Evolutionary conservation across 2,113 vertebrate genomes (phyloP), one percentile per base, ranked within the genome.

Genomic region (Callipepla squamata): DNA sequence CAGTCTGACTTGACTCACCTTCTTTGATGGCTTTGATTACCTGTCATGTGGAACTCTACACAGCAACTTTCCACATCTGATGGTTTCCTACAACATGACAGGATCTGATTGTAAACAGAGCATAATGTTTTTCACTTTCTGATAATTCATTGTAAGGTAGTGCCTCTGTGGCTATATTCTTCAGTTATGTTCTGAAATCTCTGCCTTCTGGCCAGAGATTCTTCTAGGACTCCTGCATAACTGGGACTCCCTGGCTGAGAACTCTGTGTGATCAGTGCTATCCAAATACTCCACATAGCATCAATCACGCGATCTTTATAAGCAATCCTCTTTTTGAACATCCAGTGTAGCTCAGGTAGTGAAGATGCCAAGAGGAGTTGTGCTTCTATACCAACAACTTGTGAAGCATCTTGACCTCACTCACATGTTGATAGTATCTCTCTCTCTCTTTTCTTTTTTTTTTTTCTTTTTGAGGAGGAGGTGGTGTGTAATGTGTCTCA

Each of bases 261-360:
- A 36, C 19, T 12, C 40, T 50, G 19, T 57, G 40, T 85, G 34
- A 34, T 42, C 15, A n/a, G 5, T 23, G 19, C 23, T 59, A 50
- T 30, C 16, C 14, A 30, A 0, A 2, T 67, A 50, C 28, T 67
- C 36, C 62, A 42, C 0, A 3, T 34, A 58, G 28, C 28, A 7
- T 67, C 3, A 2, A 28, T 48, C 34, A 40, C 9, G 11, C 23
- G 14, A 58, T 9, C 8, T 18, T 3, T 58, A 40, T 11, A 85
- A 19, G 18, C 14, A 50, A 19, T 23, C 1, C 7, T 67, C 18
- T 36, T 14, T 59, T 40, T 67, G 51, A 85, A 59, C 6, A 30
- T 59, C 45, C 25, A 44, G 45, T 51, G 38, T 45, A 69, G 38
- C 45, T 21, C 4, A 77, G 20, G 7, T 45, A 51, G 14, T 34